Base-by-base conservation (phyloP, 2,113 vertebrate genomes). In the Lamprotornis superbus region DNA sequence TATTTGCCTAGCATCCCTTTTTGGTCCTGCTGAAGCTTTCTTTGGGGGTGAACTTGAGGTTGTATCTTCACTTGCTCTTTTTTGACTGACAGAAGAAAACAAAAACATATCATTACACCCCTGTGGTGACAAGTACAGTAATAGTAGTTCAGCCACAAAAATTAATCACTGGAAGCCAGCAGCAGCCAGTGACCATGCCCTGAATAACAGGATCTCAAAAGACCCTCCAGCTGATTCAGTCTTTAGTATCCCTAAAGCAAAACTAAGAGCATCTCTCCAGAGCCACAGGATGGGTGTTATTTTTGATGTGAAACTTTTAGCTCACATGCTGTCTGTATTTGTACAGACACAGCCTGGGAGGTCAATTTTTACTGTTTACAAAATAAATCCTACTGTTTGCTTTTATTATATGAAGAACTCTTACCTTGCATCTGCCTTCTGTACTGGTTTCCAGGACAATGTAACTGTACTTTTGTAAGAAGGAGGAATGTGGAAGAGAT, bases 401-500 rank as follows among this genome's bases (percentile, higher is more conserved):
- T 49, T 52, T 81, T 28, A 57, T 27, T 22, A 18, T 37, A 61
- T 28, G 28, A 76, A 65, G 57, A 83, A 49, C 50, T 94, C 98
- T 97, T 97, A 99, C 98, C 98, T 98, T 80, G 97, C 97, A 44
- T 99, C 99, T 15, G 98, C 83, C 88, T 99, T 99, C 97, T 99
- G 99, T 69, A 99, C 99, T 4, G 99, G 99, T 94, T 99, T 99
- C 99, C 99, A 99, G 71, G 99, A 99, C 84, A 99, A 98, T 8
- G 99, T 99, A 76, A 99, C 98, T 67, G 99, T 99, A 97, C 99
- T 99, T 98, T 99, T 99, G 64, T 99, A 99, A 56, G 99, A 99
- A 67, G 99, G 99, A 95, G 99, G 99, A 97, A 99, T 99, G 97
- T 99, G 99, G 96, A 99, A 99, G 50, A 99, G 98, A 97, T 99